Evolutionary conservation across 2,888 invertebrate genomes (phyloP), one percentile per base, ranked within the genome.

Genomic region (Sturmia bella): DNA sequence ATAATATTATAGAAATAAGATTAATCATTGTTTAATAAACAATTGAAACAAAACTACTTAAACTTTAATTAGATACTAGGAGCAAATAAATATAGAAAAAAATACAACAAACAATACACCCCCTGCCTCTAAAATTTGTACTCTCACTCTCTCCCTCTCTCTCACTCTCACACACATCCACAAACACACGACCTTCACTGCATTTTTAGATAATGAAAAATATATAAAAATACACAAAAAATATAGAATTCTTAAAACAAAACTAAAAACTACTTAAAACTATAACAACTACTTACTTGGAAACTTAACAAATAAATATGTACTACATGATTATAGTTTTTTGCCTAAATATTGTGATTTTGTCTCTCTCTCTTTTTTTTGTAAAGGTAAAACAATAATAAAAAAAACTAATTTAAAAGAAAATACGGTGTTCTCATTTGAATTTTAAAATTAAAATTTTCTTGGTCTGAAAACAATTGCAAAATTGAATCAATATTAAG

Each of bases 1-100:
- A 43, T 48, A 21, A n/a, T 27, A 17, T 45, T 45, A 52, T 19
- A 37, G 17, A n/a, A 57, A 57, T 39, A 57, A 57, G n/a, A 3
- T 21, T 17, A 21, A 15, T 21, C n/a, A 41, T 41, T 61, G 24
- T 61, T 43, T 61, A 66, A 21, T 52, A 52, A 66, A 66, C 2
- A 13, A 41, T 5, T 19, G 24, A 37, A 48, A 12, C 32, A 17
- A 39, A 57, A 57, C 32, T 37, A 57, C 45, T 56, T 68, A 68
- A 56, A 57, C 45, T 70, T 70, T 57, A 57, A 15, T 54, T 32
- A 59, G 39, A 24, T 59, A 15, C 4, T 48, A 45, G 45, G 48
- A 56, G 7, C 56, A 45, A 68, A 37, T 50, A 32, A 39, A 64
- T n/a, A 27, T 17, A 32, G 27, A 56, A 5, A 52, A 24, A 52